Evolutionary conservation across 2,113 vertebrate genomes (phyloP).

Genomic region (Scophthalmus maximus): DNA sequence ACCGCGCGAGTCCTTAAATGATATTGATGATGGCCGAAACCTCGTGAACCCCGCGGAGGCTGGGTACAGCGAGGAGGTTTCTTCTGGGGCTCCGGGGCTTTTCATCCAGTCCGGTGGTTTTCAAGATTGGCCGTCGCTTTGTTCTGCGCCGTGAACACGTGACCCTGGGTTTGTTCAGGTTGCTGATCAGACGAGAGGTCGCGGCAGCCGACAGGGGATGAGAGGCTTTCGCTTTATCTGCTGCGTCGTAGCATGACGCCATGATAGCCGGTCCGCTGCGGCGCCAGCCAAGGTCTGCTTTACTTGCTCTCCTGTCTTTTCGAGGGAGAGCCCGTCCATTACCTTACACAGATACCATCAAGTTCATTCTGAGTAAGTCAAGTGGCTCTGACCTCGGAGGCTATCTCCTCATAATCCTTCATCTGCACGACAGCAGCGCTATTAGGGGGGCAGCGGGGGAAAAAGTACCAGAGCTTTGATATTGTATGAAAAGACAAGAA

Average conservation of each 20-base stretch:
- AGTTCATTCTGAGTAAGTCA: constrained; percentile 21
- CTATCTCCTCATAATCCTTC: constrained; percentile 48
- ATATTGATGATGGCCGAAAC: constrained; percentile 53
- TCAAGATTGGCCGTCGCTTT: constrained; percentile 44
- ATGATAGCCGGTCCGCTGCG: constrained; percentile 29
- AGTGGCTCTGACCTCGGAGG: constrained; percentile 48
- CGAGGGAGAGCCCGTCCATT: constrained; percentile 21
- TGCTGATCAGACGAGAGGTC: constrained; percentile 54
- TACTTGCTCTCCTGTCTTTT: constrained; percentile 12
- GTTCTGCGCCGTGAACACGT: constrained; percentile 29
- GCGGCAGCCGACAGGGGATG: constrained; percentile 2
- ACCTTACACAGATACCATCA: constrained; percentile 40
- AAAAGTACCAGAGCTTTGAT: constrained; percentile 16
- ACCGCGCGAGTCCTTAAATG: constrained; percentile 45
- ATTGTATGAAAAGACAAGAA: constrained; percentile 9
- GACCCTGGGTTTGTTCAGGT: constrained; percentile 45
- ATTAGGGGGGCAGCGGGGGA: constrained; percentile 16
- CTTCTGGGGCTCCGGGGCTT: constrained; percentile 21
- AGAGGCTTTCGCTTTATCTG: constrained; percentile 34
- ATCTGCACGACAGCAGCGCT: constrained; percentile 23
- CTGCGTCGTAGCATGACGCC: neutral
- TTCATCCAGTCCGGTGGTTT: constrained; percentile 50
- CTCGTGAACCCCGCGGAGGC: constrained; percentile 43
- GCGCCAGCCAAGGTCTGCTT: constrained; percentile 9
- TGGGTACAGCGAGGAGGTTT: constrained; percentile 5